These are phyloP conservation scores for Sisor rabdophorus DNA, from an alignment of 2,113 vertebrate genomes.

Conservation along the genomic window DNA sequence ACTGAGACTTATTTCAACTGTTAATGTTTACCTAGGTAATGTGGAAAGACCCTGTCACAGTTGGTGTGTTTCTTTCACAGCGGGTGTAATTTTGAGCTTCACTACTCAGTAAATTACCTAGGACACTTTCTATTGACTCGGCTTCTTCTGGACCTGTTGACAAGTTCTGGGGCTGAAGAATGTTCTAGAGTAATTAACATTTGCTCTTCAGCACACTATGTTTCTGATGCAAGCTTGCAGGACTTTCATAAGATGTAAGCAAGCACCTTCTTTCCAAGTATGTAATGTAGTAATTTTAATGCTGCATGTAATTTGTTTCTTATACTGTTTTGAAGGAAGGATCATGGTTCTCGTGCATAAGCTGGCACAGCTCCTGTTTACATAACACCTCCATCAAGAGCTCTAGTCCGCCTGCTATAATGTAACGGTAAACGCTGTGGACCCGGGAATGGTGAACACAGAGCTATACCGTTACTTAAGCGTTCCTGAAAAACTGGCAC, in stretches of 20 bases:
- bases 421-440: constrained; percentile 80
- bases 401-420: constrained; percentile 65
- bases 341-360: constrained; percentile 84
- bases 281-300: background rate
- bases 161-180: constrained; percentile 66
- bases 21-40: background rate
- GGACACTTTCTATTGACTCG: constrained; percentile 86
- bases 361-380: constrained; percentile 84
- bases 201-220: constrained; percentile 81
- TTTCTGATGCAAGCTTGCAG: constrained; percentile 68
- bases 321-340: constrained; percentile 57
- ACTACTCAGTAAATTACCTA: constrained; percentile 84
- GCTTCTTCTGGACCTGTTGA: constrained; percentile 79
- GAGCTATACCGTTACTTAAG: constrained; percentile 77
- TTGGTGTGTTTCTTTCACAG: constrained; percentile 55
- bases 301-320: background rate
- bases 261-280: background rate
- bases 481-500: constrained; percentile 63
- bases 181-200: constrained; percentile 75
- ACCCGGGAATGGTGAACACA: constrained; percentile 87
- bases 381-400: constrained; percentile 76
- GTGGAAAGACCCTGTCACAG: background rate
- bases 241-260: constrained; percentile 79
- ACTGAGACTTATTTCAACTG: no score
- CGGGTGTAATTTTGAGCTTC: constrained; percentile 83